Conservation (phyloP, 1,140 invertebrate genomes). For the Drosophila auraria region DNA sequence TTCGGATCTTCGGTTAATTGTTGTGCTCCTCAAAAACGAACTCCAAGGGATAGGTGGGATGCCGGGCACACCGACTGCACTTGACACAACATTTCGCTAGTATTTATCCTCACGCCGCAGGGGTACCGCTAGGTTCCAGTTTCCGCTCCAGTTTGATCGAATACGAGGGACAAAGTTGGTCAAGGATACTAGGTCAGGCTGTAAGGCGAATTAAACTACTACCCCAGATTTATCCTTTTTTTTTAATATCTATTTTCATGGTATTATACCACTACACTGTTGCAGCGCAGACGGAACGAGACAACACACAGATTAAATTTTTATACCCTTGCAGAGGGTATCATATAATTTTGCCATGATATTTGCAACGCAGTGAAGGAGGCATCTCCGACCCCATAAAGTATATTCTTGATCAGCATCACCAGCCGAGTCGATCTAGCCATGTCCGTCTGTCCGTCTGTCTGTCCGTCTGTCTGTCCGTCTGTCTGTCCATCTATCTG, state of each 20-base stretch:
- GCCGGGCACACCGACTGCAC: slow-evolving; percentile 48
- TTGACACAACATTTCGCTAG: slow-evolving; percentile 72
- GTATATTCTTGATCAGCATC: no score
- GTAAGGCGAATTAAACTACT: neutral
- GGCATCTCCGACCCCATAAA: no score
- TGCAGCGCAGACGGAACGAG: no score
- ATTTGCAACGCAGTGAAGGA: no score
- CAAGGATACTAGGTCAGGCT: slow-evolving; percentile 10
- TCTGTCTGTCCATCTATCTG: no score
- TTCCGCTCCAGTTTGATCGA: slow-evolving; percentile 52
- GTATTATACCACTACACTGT: neutral
- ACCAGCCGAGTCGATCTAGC: no score
- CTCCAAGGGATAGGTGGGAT: neutral
- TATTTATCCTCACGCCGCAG: slow-evolving; percentile 53
- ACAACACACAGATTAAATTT: no score
- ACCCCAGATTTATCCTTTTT: no score
- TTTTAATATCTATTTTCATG: neutral
- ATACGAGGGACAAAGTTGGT: slow-evolving; percentile 16
- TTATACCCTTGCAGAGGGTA: no score
- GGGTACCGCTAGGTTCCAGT: slow-evolving; percentile 18
- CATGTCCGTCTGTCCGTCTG: no score
- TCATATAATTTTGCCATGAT: no score
- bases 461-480: no score
- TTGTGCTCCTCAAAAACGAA: slow-evolving; percentile 13
- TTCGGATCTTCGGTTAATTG: slow-evolving; percentile 57